Conservation (phyloP, 1,140 invertebrate genomes). For the Mya arenaria region DNA sequence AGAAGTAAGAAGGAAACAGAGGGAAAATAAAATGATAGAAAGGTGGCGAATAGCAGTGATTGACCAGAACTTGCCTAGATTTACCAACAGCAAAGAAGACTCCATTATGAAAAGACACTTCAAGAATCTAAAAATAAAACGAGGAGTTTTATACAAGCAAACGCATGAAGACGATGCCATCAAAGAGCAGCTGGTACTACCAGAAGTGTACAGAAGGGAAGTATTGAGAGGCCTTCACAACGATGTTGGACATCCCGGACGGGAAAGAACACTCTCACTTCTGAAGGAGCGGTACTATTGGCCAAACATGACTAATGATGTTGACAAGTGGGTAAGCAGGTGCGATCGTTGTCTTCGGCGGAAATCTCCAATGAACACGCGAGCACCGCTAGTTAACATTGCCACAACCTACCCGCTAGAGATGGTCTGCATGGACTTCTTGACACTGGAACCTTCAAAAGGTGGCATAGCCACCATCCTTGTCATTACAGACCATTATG, state of each 20-base stretch:
- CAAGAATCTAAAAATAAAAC: too few species aligned
- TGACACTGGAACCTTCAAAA: conserved; percentile 43
- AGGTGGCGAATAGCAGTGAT: too few species aligned
- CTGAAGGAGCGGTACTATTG: background rate
- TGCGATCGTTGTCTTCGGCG: conserved; percentile 41
- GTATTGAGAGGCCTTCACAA: background rate
- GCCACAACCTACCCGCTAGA: conserved; percentile 43
- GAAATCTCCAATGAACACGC: conserved; percentile 14
- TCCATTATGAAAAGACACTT: too few species aligned
- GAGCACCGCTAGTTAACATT: conserved; percentile 20
- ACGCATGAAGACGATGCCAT: background rate
- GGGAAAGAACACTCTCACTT: background rate
- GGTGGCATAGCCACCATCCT: conserved; percentile 34
- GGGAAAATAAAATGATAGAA: too few species aligned
- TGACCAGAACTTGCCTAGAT: too few species aligned
- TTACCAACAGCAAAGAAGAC: too few species aligned
- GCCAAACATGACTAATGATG: background rate
- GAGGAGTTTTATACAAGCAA: too few species aligned
- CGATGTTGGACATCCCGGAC: conserved; percentile 1
- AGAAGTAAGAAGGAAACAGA: too few species aligned
- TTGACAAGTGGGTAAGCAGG: conserved; percentile 8
- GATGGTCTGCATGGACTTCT: conserved; percentile 29
- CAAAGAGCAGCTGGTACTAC: background rate
- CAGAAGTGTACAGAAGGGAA: background rate
- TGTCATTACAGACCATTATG: conserved; percentile 55